A percentile compares a stretch with the other conserved stretches of the same genome.
Evolutionary conservation across 2,113 vertebrate genomes (phyloP).

Genomic region (Prietella phreatophila): DNA sequence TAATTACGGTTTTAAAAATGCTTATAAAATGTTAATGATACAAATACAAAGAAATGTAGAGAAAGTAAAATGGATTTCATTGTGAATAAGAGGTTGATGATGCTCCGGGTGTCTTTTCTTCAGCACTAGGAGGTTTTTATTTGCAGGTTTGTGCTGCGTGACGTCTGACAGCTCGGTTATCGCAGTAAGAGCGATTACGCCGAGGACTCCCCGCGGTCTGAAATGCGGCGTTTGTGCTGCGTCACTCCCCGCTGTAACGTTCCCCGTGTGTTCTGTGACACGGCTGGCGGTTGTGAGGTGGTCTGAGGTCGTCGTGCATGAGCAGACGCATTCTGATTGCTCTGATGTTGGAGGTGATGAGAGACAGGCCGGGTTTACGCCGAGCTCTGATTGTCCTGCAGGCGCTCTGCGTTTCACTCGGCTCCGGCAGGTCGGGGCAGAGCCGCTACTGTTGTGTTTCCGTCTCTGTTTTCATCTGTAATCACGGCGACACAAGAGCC

Average conservation of each 20-base stretch:
- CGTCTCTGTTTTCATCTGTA: constrained; percentile 37
- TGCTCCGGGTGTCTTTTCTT: neutral
- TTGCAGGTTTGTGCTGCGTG: neutral
- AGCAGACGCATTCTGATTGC: constrained; percentile 18
- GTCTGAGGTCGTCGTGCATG: neutral
- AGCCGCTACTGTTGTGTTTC: constrained; percentile 28
- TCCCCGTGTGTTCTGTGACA: neutral
- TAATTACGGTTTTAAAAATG: neutral
- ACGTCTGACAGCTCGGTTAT: neutral
- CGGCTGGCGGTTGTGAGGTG: neutral
- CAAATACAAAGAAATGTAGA: neutral
- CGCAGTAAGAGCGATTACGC: neutral
- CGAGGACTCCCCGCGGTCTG: neutral
- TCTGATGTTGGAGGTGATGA: constrained; percentile 10
- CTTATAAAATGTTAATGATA: neutral
- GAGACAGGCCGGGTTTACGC: neutral
- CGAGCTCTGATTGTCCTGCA: constrained; percentile 27
- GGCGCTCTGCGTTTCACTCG: constrained; percentile 14
- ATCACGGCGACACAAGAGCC: constrained; percentile 22
- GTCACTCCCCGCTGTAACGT: neutral
- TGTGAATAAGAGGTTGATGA: neutral
- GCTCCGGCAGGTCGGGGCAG: constrained; percentile 45
- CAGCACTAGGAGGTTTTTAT: neutral
- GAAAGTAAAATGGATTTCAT: neutral
- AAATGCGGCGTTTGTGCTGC: neutral